A percentile compares a stretch with the other conserved stretches of the same genome.
phyloP scores from a whole-genome alignment of 2,797 vertebrate genomes.

The Tadarida brasiliensis region DNA sequence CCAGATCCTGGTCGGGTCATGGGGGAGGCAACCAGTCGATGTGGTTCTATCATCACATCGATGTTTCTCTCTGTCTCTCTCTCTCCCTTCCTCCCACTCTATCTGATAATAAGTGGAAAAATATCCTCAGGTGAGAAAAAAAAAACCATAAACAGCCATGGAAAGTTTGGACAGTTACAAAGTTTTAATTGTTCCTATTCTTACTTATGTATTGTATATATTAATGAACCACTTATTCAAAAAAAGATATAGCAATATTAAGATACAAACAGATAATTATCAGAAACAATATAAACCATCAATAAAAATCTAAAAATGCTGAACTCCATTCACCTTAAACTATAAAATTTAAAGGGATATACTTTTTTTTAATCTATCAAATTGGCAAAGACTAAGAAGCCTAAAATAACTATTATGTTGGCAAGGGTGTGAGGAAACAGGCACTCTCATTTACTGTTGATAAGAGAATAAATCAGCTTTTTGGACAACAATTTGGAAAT shows the following conservation, averaged over 20 bases:
- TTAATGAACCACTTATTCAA: constrained; percentile 5
- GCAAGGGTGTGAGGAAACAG: background rate
- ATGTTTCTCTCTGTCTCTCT: too few relatives aligned
- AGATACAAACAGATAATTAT: too few relatives aligned
- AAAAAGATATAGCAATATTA: background rate
- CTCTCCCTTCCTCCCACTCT: too few relatives aligned
- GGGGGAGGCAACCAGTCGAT: too few relatives aligned
- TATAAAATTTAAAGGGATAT: background rate
- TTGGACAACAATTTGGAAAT: constrained; percentile 12
- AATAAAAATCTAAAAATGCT: constrained; percentile 39
- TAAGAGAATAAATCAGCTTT: background rate
- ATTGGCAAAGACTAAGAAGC: constrained; percentile 30
- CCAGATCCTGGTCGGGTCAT: too few relatives aligned
- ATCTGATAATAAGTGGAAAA: too few relatives aligned
- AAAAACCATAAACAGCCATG: constrained; percentile 7
- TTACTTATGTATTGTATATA: constrained; percentile 16
- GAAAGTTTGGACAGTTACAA: background rate
- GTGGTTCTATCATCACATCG: too few relatives aligned
- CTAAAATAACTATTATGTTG: constrained; percentile 9
- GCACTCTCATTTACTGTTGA: background rate
- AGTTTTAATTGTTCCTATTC: constrained; percentile 32
- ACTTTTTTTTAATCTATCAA: constrained; percentile 30
- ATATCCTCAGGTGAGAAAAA: too few relatives aligned
- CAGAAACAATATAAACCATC: constrained; percentile 49
- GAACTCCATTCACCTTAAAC: constrained; percentile 42